Evolutionary conservation across 1,140 invertebrate species (phyloP).

Genomic region (Phthorimaea operculella): DNA sequence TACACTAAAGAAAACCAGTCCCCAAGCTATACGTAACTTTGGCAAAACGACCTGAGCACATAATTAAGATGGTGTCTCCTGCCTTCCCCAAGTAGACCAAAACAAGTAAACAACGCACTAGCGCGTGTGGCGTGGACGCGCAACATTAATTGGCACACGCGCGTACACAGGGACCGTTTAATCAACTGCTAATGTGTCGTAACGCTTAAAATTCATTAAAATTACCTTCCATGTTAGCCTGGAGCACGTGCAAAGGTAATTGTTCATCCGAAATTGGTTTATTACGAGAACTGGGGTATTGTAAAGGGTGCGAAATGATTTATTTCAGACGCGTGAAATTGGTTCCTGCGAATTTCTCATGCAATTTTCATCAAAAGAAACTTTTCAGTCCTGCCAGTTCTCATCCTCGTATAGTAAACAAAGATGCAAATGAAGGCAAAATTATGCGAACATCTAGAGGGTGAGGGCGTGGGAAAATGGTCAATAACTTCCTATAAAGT

Average conservation of each 20-base stretch:
- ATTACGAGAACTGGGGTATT: slow-evolving; percentile 12
- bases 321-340: slow-evolving; percentile 11
- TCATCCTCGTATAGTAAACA: background rate
- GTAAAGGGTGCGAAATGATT: slow-evolving; percentile 15
- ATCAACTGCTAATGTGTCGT: background rate
- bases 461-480: slow-evolving; percentile 2
- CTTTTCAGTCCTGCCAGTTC: background rate
- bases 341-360: background rate
- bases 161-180: background rate
- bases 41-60: background rate
- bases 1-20: slow-evolving; percentile 15
- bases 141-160: background rate
- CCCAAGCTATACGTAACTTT: background rate
- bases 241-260: slow-evolving; percentile 6
- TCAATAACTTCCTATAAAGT: slow-evolving; percentile 7
- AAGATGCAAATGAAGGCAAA: background rate
- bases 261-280: slow-evolving; percentile 11
- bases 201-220: background rate
- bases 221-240: background rate
- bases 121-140: background rate
- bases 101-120: background rate
- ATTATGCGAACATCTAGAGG: background rate
- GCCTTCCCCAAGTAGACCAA: background rate
- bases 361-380: background rate
- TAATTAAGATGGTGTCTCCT: slow-evolving; percentile 6